Conservation (phyloP, 2,113 vertebrate species). For the Columba janthina region DNA sequence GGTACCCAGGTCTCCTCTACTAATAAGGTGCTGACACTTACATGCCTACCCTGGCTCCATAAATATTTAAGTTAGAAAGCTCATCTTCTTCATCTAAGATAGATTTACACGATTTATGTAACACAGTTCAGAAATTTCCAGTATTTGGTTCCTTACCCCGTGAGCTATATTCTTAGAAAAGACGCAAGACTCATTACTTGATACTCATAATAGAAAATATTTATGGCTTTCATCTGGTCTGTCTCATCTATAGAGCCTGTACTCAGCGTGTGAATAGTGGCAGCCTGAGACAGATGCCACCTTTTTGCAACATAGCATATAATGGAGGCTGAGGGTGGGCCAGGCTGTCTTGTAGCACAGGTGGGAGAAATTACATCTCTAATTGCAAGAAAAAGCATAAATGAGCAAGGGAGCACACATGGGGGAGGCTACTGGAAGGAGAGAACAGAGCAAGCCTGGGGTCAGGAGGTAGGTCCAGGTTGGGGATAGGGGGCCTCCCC, state of each 20-base stretch:
- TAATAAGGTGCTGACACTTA: background rate
- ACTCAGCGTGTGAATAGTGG: rapidly evolving
- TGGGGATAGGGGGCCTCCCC: rapidly evolving
- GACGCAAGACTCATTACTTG: background rate
- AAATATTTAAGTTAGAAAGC: background rate
- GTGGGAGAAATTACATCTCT: background rate
- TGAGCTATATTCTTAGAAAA: background rate
- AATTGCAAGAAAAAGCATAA: background rate
- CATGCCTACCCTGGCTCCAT: background rate
- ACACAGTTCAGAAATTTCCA: background rate
- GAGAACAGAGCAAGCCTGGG: rapidly evolving
- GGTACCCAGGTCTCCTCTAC: background rate
- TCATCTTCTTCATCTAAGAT: background rate
- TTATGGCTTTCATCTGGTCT: background rate
- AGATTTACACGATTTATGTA: background rate
- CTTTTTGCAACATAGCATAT: background rate
- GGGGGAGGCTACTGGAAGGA: rapidly evolving
- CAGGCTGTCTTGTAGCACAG: background rate
- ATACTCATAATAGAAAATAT: background rate
- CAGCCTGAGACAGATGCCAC: background rate
- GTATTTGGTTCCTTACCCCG: background rate
- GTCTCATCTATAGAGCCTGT: background rate
- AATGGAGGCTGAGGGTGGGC: background rate
- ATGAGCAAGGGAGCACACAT: rapidly evolving
- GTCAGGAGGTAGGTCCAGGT: rapidly evolving